Evolutionary conservation across 2,888 invertebrate species (phyloP).

Genomic region (Caenorhabditis doughertyi): DNA sequence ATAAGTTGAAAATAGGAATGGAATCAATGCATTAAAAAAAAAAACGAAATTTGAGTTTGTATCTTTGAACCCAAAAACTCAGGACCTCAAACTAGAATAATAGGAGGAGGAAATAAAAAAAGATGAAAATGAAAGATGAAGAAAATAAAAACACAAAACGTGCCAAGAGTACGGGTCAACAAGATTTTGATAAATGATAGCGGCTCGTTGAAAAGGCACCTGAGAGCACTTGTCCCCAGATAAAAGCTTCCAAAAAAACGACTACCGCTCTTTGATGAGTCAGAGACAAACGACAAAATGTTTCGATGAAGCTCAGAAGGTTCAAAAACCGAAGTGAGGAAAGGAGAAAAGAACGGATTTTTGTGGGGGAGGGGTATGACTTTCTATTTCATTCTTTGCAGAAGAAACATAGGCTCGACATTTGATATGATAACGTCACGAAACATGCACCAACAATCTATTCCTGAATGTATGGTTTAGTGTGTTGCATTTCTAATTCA

Average conservation of each 20-base stretch:
- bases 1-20: conserved; percentile 7
- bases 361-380: conserved; percentile 19
- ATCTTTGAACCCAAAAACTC: background rate
- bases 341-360: conserved; percentile 32
- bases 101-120: too few relatives aligned
- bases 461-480: conserved; percentile 54
- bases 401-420: conserved; percentile 34
- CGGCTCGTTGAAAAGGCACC: conserved; percentile 33
- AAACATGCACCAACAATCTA: conserved; percentile 34
- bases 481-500: conserved; percentile 58
- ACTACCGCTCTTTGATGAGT: conserved; percentile 38
- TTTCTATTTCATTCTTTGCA: conserved; percentile 13
- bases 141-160: conserved; percentile 1
- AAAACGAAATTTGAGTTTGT: background rate
- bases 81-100: background rate
- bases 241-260: conserved; percentile 15
- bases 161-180: conserved; percentile 2
- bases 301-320: conserved; percentile 44
- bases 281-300: conserved; percentile 36
- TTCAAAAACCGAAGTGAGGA: conserved; percentile 47
- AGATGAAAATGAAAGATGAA: conserved; percentile 3
- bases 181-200: conserved; percentile 57
- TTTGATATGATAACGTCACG: conserved; percentile 63
- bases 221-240: conserved; percentile 20
- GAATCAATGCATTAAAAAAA: conserved; percentile 25